Base-by-base conservation (phyloP, 2,888 invertebrate genomes). In the Microctonus brassicae region DNA sequence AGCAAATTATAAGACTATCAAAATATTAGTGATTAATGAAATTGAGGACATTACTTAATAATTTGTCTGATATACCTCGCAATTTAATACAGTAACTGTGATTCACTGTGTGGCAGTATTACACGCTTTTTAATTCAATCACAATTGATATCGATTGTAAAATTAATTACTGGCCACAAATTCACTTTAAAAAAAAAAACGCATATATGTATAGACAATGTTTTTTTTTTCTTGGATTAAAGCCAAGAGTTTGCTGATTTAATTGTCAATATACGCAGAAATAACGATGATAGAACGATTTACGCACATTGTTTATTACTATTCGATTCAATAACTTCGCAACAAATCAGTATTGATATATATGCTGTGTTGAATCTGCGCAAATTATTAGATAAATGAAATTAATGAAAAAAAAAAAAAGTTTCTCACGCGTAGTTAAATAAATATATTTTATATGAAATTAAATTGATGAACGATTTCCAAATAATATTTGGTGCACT, bases 311-410 rank as follows among this genome's bases (percentile, higher is more conserved):
- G 24, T 57, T 42, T 60, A 39, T 53, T n/a, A n/a, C n/a, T 36
- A 60, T 33, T 62, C 53, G 47, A 68, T 26, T 52, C 33, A 58
- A 63, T 69, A 67, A 55, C 61, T 39, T 34, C 34, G 69, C 66
- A 72, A 68, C 55, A 72, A 64, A 74, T 70, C 66, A 74, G 70
- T 74, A 72, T 75, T 61, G 39, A n/a, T n/a, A n/a, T n/a, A 66
- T 66, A 70, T 33, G 29, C 26, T 22, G 11, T 26, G 17, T 34
- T 34, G 20, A 29, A 26, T 39, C 64, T 53, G 69, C 60, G 55
- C 53, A 71, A 65, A 72, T 71, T 22, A 39, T 34, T 52, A 60
- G 20, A 9, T 17, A 5, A 57, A 64, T 4, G n/a, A 20, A 13
- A 33, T 22, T 22, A 55, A 11, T 26, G 36, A 42, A 17, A 10